phyloP scores from a whole-genome alignment of 2,888 invertebrate genomes.

The Caenorhabditis sp. region DNA sequence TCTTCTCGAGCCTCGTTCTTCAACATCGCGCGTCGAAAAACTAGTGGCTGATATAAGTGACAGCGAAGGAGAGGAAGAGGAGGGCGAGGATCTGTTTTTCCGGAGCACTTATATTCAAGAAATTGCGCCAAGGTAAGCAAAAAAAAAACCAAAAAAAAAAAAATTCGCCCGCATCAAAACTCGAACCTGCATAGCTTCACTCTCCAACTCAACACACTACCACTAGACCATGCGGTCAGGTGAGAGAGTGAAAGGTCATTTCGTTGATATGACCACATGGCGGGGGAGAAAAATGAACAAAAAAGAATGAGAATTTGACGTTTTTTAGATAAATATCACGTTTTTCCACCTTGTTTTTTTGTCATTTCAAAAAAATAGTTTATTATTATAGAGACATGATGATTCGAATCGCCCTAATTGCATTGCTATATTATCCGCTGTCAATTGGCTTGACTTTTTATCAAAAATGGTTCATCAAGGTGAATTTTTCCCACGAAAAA shows the following conservation, averaged over 20 bases:
- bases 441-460: slow-evolving; percentile 96
- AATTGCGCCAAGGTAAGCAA: background rate
- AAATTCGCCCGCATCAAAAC: too few species aligned
- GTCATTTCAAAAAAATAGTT: too few species aligned
- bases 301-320: background rate
- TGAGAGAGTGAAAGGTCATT: too few species aligned
- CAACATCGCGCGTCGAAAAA: slow-evolving; percentile 21
- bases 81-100: slow-evolving; percentile 15
- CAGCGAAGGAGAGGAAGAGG: slow-evolving; percentile 24
- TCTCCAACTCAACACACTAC: too few species aligned
- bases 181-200: too few species aligned
- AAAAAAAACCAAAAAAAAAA: too few species aligned
- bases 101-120: slow-evolving; percentile 4
- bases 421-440: slow-evolving; percentile 85
- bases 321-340: background rate
- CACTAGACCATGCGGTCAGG: too few species aligned
- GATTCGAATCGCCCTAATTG: slow-evolving; percentile 73
- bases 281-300: too few species aligned
- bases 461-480: slow-evolving; percentile 89
- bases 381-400: slow-evolving; percentile 49
- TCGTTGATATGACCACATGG: too few species aligned
- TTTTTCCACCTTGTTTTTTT: background rate
- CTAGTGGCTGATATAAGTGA: slow-evolving; percentile 32
- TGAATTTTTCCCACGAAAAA: slow-evolving; percentile 71
- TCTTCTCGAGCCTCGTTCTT: slow-evolving; percentile 21